These are phyloP conservation scores for Galaxea fascicularis DNA, from an alignment of 92 coral and sea anemone species.

Conservation along the genomic window DNA sequence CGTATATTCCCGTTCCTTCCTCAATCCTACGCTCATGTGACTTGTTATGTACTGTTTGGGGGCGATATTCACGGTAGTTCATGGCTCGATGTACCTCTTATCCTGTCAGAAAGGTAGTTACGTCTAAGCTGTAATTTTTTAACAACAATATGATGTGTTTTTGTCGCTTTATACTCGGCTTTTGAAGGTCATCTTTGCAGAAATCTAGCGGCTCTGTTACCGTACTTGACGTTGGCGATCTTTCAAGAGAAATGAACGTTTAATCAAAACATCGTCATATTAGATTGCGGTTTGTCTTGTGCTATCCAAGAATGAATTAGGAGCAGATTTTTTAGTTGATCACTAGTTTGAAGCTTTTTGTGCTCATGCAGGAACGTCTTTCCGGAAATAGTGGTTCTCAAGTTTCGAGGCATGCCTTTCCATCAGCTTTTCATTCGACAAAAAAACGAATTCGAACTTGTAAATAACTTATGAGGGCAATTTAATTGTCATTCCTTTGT, in stretches of 20 bases:
- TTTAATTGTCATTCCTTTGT: no score
- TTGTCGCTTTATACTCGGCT: not conserved
- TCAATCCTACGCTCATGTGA: not conserved
- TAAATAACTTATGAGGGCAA: no score
- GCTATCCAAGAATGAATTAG: not conserved
- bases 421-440: no score
- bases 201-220: not conserved
- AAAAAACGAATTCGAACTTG: no score
- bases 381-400: no score
- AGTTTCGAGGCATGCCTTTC: no score
- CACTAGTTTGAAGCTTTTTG: no score
- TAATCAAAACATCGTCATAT: not conserved
- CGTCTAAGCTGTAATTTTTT: not conserved
- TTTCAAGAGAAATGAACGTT: not conserved
- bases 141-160: not conserved
- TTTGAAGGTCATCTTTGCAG: not conserved
- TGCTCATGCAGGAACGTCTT: no score
- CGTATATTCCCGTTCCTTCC: not conserved
- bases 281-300: not conserved
- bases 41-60: not conserved
- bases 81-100: not conserved
- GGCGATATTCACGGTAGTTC: not conserved
- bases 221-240: not conserved
- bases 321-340: not conserved
- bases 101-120: not conserved